Evolutionary conservation across 2,113 vertebrate genomes (phyloP), one percentile per base, ranked within the genome.

Genomic region (Thamnophis sirtalis): DNA sequence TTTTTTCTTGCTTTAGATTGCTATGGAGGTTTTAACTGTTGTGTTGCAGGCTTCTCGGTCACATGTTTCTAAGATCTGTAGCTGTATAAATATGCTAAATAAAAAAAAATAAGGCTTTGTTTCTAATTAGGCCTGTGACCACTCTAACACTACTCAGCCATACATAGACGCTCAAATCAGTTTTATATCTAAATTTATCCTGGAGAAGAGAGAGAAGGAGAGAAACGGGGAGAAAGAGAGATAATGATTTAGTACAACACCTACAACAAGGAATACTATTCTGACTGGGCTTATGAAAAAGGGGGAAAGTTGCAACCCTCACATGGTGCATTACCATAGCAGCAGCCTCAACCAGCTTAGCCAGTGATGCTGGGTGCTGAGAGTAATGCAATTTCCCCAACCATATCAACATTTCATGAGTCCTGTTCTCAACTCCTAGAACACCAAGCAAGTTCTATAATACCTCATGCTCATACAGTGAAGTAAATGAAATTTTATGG

Each of bases 81-180:
- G 68, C 68, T 80, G 19, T 80, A 80, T 19, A 80, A 80, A 80
- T 80, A 19, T 2, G 17, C 33, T 17, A 80, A 80, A 38, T 80
- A n/a, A 80, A 80, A 80, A 80, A 80, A 80, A 19, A 80, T 80
- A 80, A 38, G 6, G n/a, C 53, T 73, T 90, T 51, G 43, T 87
- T 21, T 49, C 2, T 21, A 88, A 93, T 48, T 86, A 86, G 90
- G 68, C 58, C 93, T 94, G 19, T 89, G 56, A n/a, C 9, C n/a
- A 68, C 4, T 87, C 50, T 92, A 94, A 51, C 48, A 63, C 49
- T 55, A 6, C 11, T 19, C 93, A 91, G 86, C 13, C 38, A 55
- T 80, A 43, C 24, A 24, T 53, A 80, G 9, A 22, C 4, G 22
- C 26, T 24, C 38, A 94, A 17, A 38, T 15, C 87, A 93, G 24